A percentile compares a stretch with the other conserved stretches of the same genome.
Evolutionary conservation across 2,113 vertebrate species (phyloP).

Genomic region (Scalopus aquaticus): DNA sequence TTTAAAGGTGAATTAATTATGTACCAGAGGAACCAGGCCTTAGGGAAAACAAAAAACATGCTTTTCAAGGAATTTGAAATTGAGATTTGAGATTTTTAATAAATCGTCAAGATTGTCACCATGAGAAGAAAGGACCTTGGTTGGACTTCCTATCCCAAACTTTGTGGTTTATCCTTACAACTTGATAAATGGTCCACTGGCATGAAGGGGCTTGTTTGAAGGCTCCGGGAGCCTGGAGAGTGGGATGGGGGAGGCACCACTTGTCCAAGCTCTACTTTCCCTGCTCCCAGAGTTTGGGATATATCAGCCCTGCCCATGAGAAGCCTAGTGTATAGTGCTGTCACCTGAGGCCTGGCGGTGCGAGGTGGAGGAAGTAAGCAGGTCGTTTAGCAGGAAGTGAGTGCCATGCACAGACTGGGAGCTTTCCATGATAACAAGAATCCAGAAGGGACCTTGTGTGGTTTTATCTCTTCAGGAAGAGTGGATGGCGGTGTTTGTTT

Average conservation of each 20-base stretch:
- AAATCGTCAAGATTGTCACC: neutral
- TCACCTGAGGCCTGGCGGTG: accelerated
- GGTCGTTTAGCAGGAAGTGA: too few relatives aligned
- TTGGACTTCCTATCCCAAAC: accelerated
- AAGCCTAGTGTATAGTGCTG: accelerated
- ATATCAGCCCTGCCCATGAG: neutral
- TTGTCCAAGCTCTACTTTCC: accelerated
- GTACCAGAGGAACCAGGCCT: neutral
- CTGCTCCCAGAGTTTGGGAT: neutral
- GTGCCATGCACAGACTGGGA: neutral
- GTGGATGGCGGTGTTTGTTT: accelerated
- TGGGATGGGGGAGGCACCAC: accelerated
- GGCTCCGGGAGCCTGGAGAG: accelerated
- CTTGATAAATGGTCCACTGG: neutral
- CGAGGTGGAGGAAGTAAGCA: neutral
- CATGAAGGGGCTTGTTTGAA: accelerated
- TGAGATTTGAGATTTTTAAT: neutral
- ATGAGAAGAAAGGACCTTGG: neutral
- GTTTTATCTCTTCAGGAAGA: neutral
- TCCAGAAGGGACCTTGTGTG: neutral
- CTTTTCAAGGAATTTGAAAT: neutral
- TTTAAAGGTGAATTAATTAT: neutral
- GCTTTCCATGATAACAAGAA: neutral
- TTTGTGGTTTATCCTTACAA: neutral
- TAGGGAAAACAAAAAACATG: neutral